Evolutionary conservation across 2,888 invertebrate genomes (phyloP), one percentile per base, ranked within the genome.

Genomic region (Mythimna impura): DNA sequence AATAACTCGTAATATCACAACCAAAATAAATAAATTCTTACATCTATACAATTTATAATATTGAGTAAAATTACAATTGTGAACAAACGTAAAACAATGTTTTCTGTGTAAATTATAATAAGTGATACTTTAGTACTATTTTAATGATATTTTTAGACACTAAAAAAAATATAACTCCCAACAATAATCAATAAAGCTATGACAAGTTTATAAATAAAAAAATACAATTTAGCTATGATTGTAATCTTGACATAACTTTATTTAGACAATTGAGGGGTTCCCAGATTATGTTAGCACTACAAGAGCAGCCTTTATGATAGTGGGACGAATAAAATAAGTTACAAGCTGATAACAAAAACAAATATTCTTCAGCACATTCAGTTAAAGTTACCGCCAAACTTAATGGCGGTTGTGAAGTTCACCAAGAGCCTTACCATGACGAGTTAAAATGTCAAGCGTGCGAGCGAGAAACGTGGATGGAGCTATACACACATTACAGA

Each of bases 11-110:
- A 83, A 81, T 76, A 85, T 86, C 86, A 86, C 86, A 86, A 86
- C 86, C 86, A 79, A 86, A 86, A 84, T 86, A 79, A 86, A 86
- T 85, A 72, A 82, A 77, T 78, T 72, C 80, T 86, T 84, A 84
- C 36, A 76, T 62, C 86, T 85, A 85, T 58, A 77, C 66, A 73
- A 71, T 68, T 73, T 66, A 67, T 70, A 64, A 65, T 62, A 40
- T 34, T 67, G 71, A 81, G 71, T 85, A 61, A 75, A 79, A 70
- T 50, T 81, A 79, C 50, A 69, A 64, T 64, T 66, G 74, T 82
- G 78, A 78, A 80, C 78, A 80, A 85, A 82, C 74, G 66, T 54
- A 63, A 81, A 80, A 75, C 60, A 70, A 66, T 67, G n/a, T 52
- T 55, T 61, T 71, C 72, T 71, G 66, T 82, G 72, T 78, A 76